phyloP scores from a whole-genome alignment of 2,888 invertebrate genomes.

The Hoplodrina ambigua region DNA sequence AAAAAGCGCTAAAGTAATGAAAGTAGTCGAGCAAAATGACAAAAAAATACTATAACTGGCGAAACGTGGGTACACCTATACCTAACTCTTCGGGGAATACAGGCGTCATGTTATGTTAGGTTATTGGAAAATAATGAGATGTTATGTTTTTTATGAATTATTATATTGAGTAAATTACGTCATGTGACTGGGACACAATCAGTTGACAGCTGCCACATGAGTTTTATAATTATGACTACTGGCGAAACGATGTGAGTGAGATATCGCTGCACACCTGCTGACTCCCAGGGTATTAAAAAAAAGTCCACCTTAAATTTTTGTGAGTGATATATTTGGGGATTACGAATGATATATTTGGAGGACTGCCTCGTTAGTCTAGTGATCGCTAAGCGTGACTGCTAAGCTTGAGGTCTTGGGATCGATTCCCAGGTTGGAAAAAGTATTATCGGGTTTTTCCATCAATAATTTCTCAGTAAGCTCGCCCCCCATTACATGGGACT shows the following conservation, averaged over 20 bases:
- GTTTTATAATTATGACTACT: slow-evolving; percentile 42
- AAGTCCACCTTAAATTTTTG: slow-evolving; percentile 10
- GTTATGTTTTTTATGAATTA: neutral
- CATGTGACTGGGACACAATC: neutral
- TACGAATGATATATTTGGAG: neutral
- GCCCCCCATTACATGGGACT: too few species aligned
- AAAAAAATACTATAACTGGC: too few species aligned
- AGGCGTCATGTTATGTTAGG: too few species aligned
- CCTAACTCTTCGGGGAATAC: too few species aligned
- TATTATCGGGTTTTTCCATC: too few species aligned
- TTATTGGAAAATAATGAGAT: neutral
- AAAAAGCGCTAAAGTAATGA: neutral
- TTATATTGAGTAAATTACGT: slow-evolving; percentile 16
- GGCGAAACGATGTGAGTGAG: slow-evolving; percentile 11
- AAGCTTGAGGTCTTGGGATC: too few species aligned
- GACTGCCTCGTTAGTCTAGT: too few species aligned
- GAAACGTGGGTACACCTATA: too few species aligned
- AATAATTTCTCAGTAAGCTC: too few species aligned
- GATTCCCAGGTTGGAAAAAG: too few species aligned
- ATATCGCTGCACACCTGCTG: neutral
- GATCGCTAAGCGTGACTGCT: too few species aligned
- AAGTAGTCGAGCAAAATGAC: too few species aligned
- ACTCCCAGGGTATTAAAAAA: slow-evolving; percentile 4
- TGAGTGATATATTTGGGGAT: slow-evolving; percentile 25
- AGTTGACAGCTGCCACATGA: slow-evolving; percentile 31